Percentiles rank a stretch among this genome's conserved stretches.
phyloP scores from a whole-genome alignment of 37 sponge, comb jelly and placozoan species.

The Beroe forskalii region DNA sequence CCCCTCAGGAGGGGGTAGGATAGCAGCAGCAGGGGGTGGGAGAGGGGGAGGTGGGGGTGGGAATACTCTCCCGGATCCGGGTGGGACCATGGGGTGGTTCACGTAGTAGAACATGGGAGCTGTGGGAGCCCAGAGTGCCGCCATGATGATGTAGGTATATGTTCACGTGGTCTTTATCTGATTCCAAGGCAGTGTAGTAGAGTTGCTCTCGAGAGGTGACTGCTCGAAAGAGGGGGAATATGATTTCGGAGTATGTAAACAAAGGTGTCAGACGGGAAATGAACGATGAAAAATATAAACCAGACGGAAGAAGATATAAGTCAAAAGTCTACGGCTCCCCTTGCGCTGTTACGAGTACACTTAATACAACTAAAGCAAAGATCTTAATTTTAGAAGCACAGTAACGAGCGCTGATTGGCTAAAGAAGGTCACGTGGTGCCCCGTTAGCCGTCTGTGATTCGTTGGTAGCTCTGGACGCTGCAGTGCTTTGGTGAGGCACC shows the following conservation, averaged over 20 bases:
- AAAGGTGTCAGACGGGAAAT: not conserved
- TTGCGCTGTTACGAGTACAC: not conserved
- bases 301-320: not conserved
- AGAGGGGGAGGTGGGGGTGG: not conserved
- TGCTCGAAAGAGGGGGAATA: no score
- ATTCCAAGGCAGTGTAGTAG: no score
- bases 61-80: not conserved
- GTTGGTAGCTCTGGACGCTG: not conserved
- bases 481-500: slow-evolving; percentile 45
- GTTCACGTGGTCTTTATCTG: no score
- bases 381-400: not conserved
- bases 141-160: not conserved
- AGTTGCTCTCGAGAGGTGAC: no score
- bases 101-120: slow-evolving; percentile 52
- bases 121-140: slow-evolving; percentile 25
- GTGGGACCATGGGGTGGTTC: not conserved
- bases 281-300: not conserved
- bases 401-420: not conserved
- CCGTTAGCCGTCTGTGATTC: not conserved
- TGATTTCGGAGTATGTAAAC: no score
- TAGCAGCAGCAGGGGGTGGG: not conserved
- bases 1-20: not conserved
- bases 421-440: not conserved
- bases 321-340: not conserved
- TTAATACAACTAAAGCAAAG: not conserved